Evolutionary conservation across 2,888 invertebrate genomes (phyloP), one percentile per base, ranked within the genome.

Genomic region (Pseudanteris insignis): DNA sequence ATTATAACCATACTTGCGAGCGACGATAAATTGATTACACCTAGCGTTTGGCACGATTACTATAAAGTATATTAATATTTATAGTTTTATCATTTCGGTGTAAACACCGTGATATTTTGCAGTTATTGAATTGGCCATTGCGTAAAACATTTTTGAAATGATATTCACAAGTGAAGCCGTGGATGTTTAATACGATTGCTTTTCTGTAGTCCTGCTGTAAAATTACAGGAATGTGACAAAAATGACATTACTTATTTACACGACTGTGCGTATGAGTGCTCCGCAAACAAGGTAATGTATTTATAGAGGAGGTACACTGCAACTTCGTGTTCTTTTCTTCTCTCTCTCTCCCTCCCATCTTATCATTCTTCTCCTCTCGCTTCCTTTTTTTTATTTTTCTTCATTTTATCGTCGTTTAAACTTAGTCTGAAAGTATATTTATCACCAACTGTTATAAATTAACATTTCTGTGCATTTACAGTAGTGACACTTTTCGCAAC

Each of bases 221-320:
- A 63, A 65, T 58, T 63, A 61, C 63, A 61, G 69, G 69, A 71
- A 70, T 66, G 68, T 67, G 70, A 68, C 66, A 67, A 69, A 69
- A 74, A 70, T 68, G 69, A 69, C 73, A 76, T 76, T 76, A 73
- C 70, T 71, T 67, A 66, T 65, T 70, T 69, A 70, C 70, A 51
- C 60, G 67, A 67, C 71, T 67, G 66, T 71, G 67, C 71, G 67
- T 67, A 72, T 73, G 70, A 78, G 78, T 77, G 78, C 73, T 77
- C 72, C 58, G 74, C 76, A 77, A 78, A 78, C 75, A 78, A 72
- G 69, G 75, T 76, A 76, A 78, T 77, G 76, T 77, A 76, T 77
- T 78, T 77, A 76, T 77, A 75, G 75, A 76, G 75, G 70, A 69
- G 66, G 65, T 63, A 66, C 62, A 63, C 59, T 48, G 58, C 61